These are phyloP conservation scores for Strix occidentalis DNA, from an alignment of 2,797 vertebrate species.

Conservation along the genomic window DNA sequence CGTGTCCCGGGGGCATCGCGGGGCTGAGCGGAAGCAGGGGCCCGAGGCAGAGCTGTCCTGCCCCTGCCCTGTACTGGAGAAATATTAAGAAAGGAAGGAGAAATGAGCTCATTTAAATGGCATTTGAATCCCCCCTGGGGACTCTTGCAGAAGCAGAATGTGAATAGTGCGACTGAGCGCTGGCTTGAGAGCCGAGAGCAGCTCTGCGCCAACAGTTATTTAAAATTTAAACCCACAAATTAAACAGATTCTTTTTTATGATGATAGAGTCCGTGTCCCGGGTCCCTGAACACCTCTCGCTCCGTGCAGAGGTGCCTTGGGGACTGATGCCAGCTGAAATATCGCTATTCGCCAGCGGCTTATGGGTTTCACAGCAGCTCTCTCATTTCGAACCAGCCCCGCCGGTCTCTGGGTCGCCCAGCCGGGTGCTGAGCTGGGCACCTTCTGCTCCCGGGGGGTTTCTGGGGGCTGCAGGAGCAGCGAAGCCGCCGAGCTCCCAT, in stretches of 20 bases:
- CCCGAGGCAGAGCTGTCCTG: neutral
- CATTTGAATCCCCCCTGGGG: neutral
- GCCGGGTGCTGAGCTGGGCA: fast-evolving
- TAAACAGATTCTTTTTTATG: slow-evolving; percentile 2
- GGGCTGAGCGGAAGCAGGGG: fast-evolving
- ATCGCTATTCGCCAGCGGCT: fast-evolving
- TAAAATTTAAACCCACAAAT: slow-evolving; percentile 48
- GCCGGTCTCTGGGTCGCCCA: fast-evolving
- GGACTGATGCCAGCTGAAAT: neutral
- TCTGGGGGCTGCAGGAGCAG: fast-evolving
- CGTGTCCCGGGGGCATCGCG: fast-evolving
- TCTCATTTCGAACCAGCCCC: neutral
- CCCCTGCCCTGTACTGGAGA: neutral
- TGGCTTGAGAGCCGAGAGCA: neutral
- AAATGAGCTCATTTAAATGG: neutral
- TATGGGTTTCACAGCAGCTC: neutral
- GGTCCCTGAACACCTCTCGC: neutral
- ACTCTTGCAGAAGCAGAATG: neutral
- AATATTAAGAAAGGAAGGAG: neutral
- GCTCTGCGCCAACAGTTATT: slow-evolving; percentile 12
- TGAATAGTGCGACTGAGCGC: neutral
- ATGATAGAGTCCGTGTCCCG: neutral
- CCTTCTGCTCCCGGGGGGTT: neutral
- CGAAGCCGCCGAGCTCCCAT: neutral
- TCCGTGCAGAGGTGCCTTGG: fast-evolving